These are phyloP conservation scores for Lydus trimaculatus DNA, from an alignment of 2,888 invertebrate species.

Conservation along the genomic window DNA sequence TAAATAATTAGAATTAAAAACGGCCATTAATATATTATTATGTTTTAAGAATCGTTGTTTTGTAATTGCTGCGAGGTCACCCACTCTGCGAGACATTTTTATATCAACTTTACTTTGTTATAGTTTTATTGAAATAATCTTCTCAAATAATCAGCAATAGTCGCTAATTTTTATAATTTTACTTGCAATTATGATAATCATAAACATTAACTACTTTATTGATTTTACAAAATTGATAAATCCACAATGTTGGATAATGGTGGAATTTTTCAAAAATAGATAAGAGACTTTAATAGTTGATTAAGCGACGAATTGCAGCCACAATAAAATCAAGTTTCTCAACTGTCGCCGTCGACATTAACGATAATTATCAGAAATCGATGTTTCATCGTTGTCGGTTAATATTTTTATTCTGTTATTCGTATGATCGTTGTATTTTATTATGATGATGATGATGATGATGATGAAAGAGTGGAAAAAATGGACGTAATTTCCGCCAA, in stretches of 20 bases:
- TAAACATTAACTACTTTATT: neutral
- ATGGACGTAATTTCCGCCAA: neutral
- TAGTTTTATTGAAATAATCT: too few species aligned
- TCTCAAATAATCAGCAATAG: neutral
- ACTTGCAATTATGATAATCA: neutral
- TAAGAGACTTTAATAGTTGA: neutral
- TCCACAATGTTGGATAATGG: neutral
- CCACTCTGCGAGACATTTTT: neutral
- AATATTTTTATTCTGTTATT: neutral
- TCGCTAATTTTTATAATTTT: too few species aligned
- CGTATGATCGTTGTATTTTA: neutral
- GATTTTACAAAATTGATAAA: neutral
- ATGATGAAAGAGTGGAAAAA: neutral
- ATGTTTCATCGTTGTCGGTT: slow-evolving; percentile 1
- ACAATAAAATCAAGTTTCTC: slow-evolving; percentile 7
- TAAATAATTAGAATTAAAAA: neutral
- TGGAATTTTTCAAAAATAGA: neutral
- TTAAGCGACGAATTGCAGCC: neutral
- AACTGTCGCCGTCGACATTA: neutral
- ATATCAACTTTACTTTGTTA: too few species aligned
- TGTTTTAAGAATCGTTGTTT: neutral
- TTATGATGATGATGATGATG: neutral
- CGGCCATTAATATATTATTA: neutral
- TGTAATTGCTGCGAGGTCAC: neutral
- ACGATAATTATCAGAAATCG: slow-evolving; percentile 8